Base-by-base conservation (phyloP, 1,140 invertebrate genomes). In the Euglossa dilemma region DNA sequence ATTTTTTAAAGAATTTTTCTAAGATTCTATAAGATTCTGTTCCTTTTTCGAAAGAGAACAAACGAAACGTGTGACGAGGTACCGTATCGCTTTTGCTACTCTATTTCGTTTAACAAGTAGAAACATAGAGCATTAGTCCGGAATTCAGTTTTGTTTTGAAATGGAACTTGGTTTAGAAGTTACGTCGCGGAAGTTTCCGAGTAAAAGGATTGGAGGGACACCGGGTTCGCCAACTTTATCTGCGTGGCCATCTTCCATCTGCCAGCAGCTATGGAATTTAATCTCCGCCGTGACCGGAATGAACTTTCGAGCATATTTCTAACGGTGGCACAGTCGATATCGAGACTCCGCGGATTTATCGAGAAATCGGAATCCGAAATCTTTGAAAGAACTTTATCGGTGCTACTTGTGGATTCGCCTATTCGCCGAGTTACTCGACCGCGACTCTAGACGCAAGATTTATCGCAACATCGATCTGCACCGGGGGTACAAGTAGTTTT, bases 171-270 rank as follows among this genome's bases (percentile, higher is more conserved):
- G 36, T 64, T 74, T 63, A 54, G 47, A 54, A 73, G 7, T 54
- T 36, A 6, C 25, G 11, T 57, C 47, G 12, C 16, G 23, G 6
- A 80, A 80, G 47, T 73, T 80, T 54, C 23, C 20, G 12, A 20
- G 23, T 73, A 63, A 80, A 63, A 80, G 69, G 73, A 73, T 43
- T 61, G 57, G 54, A 50, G 28, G n/a, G 18, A 70, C 59, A 64
- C 28, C 25, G 23, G 43, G 77, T 71, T 61, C 9, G 23, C 77
- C 20, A 72, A 72, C 45, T 80, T 72, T 52, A 72, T 80, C 69
- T 43, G 23, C 28, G 77, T 61, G 45, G 25, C 56, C 14, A 71
- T 56, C 43, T 52, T 61, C 36, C 52, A 18, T 70, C 43, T 54
- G n/a, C 54, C 23, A 52, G 56, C 16, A 52, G 23, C 11, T 59